Conservation (phyloP, 2,113 vertebrate genomes). For the Zootoca vivipara region DNA sequence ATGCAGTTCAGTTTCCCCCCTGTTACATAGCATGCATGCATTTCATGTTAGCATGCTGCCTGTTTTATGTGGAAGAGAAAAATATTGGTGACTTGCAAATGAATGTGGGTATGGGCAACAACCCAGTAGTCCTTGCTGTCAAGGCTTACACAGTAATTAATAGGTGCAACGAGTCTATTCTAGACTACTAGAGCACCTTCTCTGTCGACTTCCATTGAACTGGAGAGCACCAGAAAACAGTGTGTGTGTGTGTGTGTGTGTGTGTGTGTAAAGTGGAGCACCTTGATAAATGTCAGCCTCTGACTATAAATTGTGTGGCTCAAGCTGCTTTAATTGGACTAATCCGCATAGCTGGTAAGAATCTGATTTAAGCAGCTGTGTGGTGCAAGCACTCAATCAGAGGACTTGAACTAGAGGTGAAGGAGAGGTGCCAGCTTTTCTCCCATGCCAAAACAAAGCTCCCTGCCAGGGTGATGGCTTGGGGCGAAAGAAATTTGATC, state of each 20-base stretch:
- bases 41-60: not conserved
- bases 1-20: not conserved
- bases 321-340: constrained; percentile 19
- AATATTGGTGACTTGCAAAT: not conserved
- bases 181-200: not conserved
- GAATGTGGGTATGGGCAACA: not conserved
- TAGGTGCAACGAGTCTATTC: not conserved
- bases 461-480: not conserved
- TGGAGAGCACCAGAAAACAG: not conserved
- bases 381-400: not conserved
- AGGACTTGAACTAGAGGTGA: not conserved
- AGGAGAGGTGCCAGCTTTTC: not conserved
- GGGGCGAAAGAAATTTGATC: not conserved
- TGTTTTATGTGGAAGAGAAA: not conserved
- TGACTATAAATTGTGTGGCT: not conserved
- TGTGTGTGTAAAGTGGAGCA: not conserved
- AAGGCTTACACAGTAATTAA: not conserved
- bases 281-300: constrained; percentile 9
- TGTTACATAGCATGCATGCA: not conserved
- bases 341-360: constrained; percentile 3
- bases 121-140: not conserved
- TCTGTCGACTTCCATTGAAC: not conserved
- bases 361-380: constrained; percentile 1
- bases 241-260: too few relatives aligned
- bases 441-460: not conserved